Base-by-base conservation (phyloP, 2,888 invertebrate genomes). In the Phragmatobia fuliginosa region DNA sequence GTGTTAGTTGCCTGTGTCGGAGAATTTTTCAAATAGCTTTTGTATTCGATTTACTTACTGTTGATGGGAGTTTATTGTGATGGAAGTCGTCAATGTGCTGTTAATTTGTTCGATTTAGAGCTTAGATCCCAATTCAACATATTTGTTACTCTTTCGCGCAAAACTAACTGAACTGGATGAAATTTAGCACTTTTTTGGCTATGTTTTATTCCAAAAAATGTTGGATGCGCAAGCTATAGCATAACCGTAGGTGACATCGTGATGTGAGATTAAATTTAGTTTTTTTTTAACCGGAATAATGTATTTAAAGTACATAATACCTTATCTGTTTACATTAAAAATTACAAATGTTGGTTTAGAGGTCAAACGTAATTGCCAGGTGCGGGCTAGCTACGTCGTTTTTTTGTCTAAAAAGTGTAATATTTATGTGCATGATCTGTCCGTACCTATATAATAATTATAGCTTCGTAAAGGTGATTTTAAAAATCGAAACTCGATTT, bases 341-440 rank as follows among this genome's bases (percentile, higher is more conserved):
- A 49, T 68, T 72, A 28, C 18, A 60, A 72, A 61, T 75, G 74
- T 74, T 74, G 71, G 66, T 73, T 79, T 72, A 76, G 78, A 81
- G 86, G 84, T 82, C 83, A 70, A 11, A 3, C n/a, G 72, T 85
- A 85, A 85, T 85, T 85, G 78, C 65, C 62, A 66, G 81, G 71
- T 82, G 70, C 62, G 60, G 68, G 60, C 69, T 63, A 56, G 25
- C 52, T 61, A 28, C 25, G 49, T 67, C 33, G 31, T 52, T 70
- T 70, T 80, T 78, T 78, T 75, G 49, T 72, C 52, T 21, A 58
- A 74, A 72, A 77, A 71, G 66, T 74, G 68, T 72, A 75, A 76
- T 75, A 82, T 75, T 74, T 76, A 79, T 74, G 67, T 74, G 69
- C 66, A 28, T 71, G 66, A 49, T 56, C 61, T 28, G 28, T 61